phyloP scores from a whole-genome alignment of 2,113 vertebrate genomes.

The Cervus canadensis region DNA sequence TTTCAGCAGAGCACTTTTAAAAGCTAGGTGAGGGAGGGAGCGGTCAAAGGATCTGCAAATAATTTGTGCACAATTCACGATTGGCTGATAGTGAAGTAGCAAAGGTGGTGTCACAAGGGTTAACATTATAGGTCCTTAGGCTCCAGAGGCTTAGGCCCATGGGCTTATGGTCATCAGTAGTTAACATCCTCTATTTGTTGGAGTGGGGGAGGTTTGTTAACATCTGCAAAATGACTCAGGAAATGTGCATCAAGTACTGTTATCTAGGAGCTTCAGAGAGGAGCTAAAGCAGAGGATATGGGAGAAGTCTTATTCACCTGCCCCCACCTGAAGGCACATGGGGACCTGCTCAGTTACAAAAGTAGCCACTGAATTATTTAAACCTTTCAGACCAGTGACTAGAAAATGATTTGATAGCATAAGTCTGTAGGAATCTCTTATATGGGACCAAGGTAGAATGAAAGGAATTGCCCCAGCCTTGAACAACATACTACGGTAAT shows the following conservation, averaged over 20 bases:
- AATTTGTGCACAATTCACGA: background rate
- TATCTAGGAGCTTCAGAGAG: background rate
- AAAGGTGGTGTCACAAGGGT: background rate
- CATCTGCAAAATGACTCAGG: background rate
- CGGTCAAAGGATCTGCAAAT: background rate
- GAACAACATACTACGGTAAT: background rate
- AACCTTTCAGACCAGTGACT: background rate
- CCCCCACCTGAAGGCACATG: background rate
- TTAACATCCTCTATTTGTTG: background rate
- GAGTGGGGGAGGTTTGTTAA: background rate
- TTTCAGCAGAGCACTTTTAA: background rate
- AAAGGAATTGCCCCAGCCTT: background rate
- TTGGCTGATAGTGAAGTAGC: background rate
- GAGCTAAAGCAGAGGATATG: background rate
- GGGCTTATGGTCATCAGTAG: background rate
- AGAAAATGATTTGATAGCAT: background rate
- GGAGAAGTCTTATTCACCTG: background rate
- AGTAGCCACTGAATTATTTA: background rate
- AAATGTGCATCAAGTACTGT: background rate
- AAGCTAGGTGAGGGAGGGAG: background rate
- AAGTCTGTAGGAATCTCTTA: background rate
- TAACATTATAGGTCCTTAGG: background rate
- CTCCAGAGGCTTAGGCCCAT: background rate
- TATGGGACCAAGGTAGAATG: background rate
- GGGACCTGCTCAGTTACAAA: background rate